Conservation (phyloP, 2,797 vertebrate genomes). For the Epinephelus coioides region DNA sequence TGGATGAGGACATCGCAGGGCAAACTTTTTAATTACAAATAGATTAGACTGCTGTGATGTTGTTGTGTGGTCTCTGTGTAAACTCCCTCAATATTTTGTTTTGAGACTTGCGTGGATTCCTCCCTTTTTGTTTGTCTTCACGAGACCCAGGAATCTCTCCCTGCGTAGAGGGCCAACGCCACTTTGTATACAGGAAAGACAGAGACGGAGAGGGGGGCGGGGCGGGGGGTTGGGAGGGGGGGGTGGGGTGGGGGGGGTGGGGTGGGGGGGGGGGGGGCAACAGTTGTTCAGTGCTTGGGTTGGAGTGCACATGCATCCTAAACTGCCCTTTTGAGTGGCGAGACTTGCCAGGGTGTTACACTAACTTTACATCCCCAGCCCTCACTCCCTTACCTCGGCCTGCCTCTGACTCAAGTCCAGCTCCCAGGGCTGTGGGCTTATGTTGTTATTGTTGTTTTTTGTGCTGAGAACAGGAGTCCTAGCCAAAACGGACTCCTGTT, state of each 20-base stretch:
- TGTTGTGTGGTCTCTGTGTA: slow-evolving; percentile 88
- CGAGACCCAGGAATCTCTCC: slow-evolving; percentile 77
- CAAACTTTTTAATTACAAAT: slow-evolving; percentile 85
- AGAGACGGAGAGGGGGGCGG: slow-evolving; percentile 36
- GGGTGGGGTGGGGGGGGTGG: too few relatives aligned
- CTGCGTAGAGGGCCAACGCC: slow-evolving; percentile 60
- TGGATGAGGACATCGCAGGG: slow-evolving; percentile 72
- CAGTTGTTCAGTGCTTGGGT: background rate
- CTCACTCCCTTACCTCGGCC: background rate
- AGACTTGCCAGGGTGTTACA: slow-evolving; percentile 32
- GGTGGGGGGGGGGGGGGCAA: slow-evolving; percentile 9
- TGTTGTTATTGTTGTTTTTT: slow-evolving; percentile 85
- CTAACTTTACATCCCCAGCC: slow-evolving; percentile 21
- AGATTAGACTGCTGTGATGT: slow-evolving; percentile 83
- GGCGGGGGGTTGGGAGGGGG: too few relatives aligned
- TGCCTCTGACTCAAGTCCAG: slow-evolving; percentile 70
- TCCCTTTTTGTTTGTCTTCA: slow-evolving; percentile 83
- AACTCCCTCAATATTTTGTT: slow-evolving; percentile 83
- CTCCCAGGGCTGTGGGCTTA: slow-evolving; percentile 69
- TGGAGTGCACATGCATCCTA: slow-evolving; percentile 34
- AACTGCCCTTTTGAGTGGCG: slow-evolving; percentile 30
- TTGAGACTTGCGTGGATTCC: slow-evolving; percentile 78
- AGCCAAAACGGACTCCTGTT: slow-evolving; percentile 79
- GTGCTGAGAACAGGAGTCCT: slow-evolving; percentile 72
- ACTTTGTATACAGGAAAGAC: slow-evolving; percentile 75